Evolutionary conservation across 1,140 invertebrate species (phyloP).

Genomic region (fruit fly (Drosophila melanogaster)): Release_6_plus_ISO1_MT NT_033777.3:11277501-11278000

Average conservation of each 20-base stretch:
- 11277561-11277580: conserved; percentile 16
- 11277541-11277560: not conserved
- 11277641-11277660: conserved; percentile 62
- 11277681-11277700: conserved; percentile 5
- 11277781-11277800: conserved; percentile 31
- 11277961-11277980: no score
- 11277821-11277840: conserved; percentile 19
- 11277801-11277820: conserved; percentile 25
- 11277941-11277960: no score
- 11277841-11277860: conserved; percentile 8
- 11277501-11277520: conserved; percentile 4
- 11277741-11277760: conserved; percentile 36
- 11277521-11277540: not conserved
- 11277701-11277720: conserved; percentile 31
- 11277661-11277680: conserved; percentile 61
- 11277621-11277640: conserved; percentile 80
- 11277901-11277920: not conserved
- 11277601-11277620: conserved; percentile 70
- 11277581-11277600: conserved; percentile 33
- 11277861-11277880: not conserved
- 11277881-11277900: not conserved
- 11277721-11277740: conserved; percentile 27
- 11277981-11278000: not conserved
- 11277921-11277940: no score
- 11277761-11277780: conserved; percentile 12